Percentiles rank a stretch among this genome's conserved stretches.
Conservation (phyloP, 2,113 vertebrate species). For the Amazona guildingii region DNA sequence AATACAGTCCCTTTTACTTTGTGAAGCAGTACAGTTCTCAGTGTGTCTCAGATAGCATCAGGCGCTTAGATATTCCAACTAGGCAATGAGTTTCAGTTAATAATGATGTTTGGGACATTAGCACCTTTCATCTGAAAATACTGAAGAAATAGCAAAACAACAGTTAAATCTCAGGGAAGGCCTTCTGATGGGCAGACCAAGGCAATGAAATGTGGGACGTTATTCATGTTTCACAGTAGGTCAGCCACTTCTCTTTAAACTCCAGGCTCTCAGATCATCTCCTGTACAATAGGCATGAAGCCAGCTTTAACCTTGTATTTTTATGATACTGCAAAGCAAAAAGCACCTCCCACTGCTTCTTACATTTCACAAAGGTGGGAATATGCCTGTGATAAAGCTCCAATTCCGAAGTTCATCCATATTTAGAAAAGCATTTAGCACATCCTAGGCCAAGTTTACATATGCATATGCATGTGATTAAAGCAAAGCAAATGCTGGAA, state of each 20-base stretch:
- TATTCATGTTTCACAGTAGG: constrained; percentile 16
- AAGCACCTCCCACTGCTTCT: constrained; percentile 47
- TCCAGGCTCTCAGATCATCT: background rate
- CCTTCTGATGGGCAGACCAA: background rate
- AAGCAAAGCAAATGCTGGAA: background rate
- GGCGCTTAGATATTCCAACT: background rate
- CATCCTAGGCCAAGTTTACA: constrained; percentile 47
- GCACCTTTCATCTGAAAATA: constrained; percentile 14
- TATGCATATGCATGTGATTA: constrained; percentile 35
- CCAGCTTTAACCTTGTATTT: constrained; percentile 14
- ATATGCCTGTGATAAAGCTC: constrained; percentile 19
- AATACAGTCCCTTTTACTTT: background rate
- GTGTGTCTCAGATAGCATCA: constrained; percentile 7
- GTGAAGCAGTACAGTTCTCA: background rate
- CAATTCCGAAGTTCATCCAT: constrained; percentile 45
- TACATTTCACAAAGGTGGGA: constrained; percentile 52
- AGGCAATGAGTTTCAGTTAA: background rate
- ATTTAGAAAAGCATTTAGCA: constrained; percentile 52
- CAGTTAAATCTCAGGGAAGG: background rate
- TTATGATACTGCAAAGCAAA: constrained; percentile 29
- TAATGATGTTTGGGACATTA: constrained; percentile 30
- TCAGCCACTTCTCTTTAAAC: background rate
- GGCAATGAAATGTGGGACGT: background rate
- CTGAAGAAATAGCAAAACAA: constrained; percentile 30
- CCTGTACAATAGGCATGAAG: background rate